Evolutionary conservation across 2,113 vertebrate genomes (phyloP).

Genomic region (Saccopteryx leptura): DNA sequence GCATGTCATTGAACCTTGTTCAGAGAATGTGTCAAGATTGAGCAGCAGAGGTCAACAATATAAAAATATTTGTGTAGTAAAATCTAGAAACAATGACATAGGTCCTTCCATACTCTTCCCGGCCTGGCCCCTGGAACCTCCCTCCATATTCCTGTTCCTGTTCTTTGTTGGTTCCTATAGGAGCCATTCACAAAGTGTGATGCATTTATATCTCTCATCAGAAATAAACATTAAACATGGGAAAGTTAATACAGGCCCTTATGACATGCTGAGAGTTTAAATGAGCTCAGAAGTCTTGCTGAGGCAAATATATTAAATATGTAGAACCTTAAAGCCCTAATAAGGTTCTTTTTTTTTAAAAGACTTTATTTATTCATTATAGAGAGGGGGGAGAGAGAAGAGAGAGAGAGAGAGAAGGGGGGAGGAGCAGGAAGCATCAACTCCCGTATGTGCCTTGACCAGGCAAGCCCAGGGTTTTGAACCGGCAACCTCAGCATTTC

Average conservation of each 20-base stretch:
- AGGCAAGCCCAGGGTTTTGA: too few species aligned
- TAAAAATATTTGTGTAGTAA: not conserved
- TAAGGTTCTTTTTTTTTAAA: conserved; percentile 66
- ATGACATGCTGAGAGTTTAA: conserved; percentile 82
- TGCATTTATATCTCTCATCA: conserved; percentile 82
- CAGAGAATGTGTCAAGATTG: conserved; percentile 34
- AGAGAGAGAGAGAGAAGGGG: too few species aligned
- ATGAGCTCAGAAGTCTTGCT: conserved; percentile 80
- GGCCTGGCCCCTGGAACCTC: conserved; percentile 44
- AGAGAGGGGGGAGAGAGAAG: too few species aligned
- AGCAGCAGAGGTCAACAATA: conserved; percentile 70
- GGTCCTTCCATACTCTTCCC: conserved; percentile 64
- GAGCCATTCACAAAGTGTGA: conserved; percentile 70
- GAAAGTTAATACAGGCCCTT: conserved; percentile 75
- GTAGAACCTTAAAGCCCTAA: conserved; percentile 79
- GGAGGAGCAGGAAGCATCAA: too few species aligned
- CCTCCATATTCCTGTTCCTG: not conserved
- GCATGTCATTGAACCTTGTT: not conserved
- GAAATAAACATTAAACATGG: conserved; percentile 81
- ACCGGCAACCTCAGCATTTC: too few species aligned
- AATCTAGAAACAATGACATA: not conserved
- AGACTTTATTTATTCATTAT: too few species aligned
- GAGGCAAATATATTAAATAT: conserved; percentile 81
- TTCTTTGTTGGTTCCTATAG: conserved; percentile 75
- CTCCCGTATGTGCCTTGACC: too few species aligned